Evolutionary conservation across 2,797 vertebrate species (phyloP), one percentile per base, ranked within the genome.

Genomic region (Cynopterus sphinx): DNA sequence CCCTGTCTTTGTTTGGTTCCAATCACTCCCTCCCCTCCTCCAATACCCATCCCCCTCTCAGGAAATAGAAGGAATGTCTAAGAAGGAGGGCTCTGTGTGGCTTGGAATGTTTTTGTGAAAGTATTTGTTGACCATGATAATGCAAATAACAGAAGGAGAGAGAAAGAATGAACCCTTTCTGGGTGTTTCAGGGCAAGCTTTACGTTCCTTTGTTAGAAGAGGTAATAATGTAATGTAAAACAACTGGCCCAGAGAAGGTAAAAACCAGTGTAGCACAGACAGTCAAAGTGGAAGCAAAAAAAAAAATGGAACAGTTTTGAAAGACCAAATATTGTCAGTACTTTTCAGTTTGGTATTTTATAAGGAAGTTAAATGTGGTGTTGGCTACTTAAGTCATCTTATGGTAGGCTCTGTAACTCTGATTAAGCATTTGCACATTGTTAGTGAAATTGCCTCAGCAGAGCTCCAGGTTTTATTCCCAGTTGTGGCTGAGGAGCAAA

Each of bases 51-150:
- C 95, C 74, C 83, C 93, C 96, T 24, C 94, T 75, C 74, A 82
- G 88, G 92, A 96, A 89, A 61, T 51, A 46, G 90, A 75, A 97
- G 81, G 97, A 94, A 96, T 91, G 95, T 93, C 84, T 89, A n/a
- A 89, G 85, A 0, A 87, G 91, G 95, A 41, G 79, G 71, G 53
- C 63, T 78, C 61, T 6, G 26, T 49, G 89, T 57, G 70, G 85
- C 84, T 71, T 89, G 86, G 94, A 96, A 96, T 95, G 90, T 92
- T 96, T 96, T 87, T 93, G 95, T 96, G 95, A 82, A 95, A 92
- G 94, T 91, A 79, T 97, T 87, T 96, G 94, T 97, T 96, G 91
- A 94, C 94, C 79, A 75, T 91, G 94, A 96, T 91, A 96, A 96
- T 96, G 92, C 94, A 97, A 94, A 93, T 96, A 93, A 79, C 95